phyloP scores from a whole-genome alignment of 2,888 invertebrate species.

The Phengaris alcon region DNA sequence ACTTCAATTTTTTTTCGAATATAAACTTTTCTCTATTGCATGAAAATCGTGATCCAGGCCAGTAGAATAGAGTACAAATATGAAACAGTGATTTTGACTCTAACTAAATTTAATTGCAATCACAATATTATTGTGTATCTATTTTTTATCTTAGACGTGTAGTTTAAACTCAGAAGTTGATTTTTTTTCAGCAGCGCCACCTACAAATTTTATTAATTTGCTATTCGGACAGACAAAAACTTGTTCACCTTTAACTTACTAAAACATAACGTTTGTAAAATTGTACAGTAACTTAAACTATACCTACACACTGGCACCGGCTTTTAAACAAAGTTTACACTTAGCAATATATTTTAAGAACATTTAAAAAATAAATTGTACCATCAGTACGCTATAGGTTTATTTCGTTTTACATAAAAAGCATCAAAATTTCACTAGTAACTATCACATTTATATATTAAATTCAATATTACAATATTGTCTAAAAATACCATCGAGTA shows the following conservation, averaged over 20 bases:
- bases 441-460: slow-evolving; percentile 54
- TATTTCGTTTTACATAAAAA: slow-evolving; percentile 39
- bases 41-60: no score
- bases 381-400: not conserved
- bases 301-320: not conserved
- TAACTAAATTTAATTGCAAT: not conserved
- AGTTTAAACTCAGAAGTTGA: no score
- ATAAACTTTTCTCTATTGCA: no score
- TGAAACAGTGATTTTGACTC: not conserved
- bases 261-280: not conserved
- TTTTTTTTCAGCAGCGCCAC: no score
- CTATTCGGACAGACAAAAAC: not conserved
- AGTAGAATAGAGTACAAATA: not conserved
- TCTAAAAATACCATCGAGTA: slow-evolving; percentile 28
- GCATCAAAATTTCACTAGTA: slow-evolving; percentile 61
- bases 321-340: not conserved
- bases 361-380: slow-evolving; percentile 23
- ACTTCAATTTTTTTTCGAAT: no score
- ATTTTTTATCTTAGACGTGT: no score
- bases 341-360: slow-evolving; percentile 17
- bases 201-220: not conserved
- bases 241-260: not conserved
- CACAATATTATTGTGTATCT: not conserved
- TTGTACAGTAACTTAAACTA: not conserved
- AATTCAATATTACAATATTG: slow-evolving; percentile 31